Evolutionary conservation across 2,113 vertebrate species (phyloP), one percentile per base, ranked within the genome.

Genomic region (Anhinga rufa): DNA sequence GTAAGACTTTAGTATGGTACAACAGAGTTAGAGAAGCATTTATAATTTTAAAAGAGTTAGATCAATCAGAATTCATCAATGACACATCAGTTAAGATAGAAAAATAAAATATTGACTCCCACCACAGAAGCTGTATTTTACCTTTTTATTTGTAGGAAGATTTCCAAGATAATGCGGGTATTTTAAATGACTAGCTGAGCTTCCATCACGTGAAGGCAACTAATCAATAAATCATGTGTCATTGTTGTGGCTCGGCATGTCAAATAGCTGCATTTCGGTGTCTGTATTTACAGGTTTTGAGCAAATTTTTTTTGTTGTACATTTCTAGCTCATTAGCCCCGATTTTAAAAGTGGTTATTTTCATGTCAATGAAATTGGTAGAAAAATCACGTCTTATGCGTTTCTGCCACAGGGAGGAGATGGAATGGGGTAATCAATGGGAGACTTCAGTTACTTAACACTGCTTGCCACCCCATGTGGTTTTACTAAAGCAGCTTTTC

Each of bases 201-300:
- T 95, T 95, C 94, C 69, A 40, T 92, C 81, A 81, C 83, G 58
- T 91, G 49, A 93, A 91, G 90, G 80, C 95, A 95, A 92, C 94
- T 94, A 95, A 97, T 97, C 96, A 97, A 97, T 97, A 97, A 97
- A 96, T 97, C 94, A 96, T 93, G 71, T 96, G 87, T 90, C 94
- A 87, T 94, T 97, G 85, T 95, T 97, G 84, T 93, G 90, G 92
- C 88, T 96, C 64, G 2, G 88, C 91, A 93, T 95, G 95, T 92
- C 93, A 95, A 97, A 95, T 66, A 72, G 42, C 82, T 92, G 76
- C 87, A 86, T 95, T 96, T 97, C 90, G 42, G 60, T 82, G 90
- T 94, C 87, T 16, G 4, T 72, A 79, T 94, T 96, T 86, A 71
- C 89, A 91, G 64, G 44, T 51, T 95, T 92, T 87, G 58, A 92